Conservation (phyloP, 2,888 invertebrate genomes). For the Nomada ruficornis region DNA sequence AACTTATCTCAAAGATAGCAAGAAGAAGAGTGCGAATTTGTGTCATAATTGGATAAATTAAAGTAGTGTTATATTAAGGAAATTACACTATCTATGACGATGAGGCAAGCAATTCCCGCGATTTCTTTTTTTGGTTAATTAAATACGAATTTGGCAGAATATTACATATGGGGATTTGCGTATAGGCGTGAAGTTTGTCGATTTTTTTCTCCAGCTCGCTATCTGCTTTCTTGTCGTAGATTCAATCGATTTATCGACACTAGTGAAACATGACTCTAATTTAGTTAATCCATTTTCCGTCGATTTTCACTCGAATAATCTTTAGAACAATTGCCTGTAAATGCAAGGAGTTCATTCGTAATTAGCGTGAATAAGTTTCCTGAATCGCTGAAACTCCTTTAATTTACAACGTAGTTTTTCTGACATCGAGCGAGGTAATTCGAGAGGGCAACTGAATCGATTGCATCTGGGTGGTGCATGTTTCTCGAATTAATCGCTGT, state of each 20-base stretch:
- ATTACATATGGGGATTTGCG: too few relatives aligned
- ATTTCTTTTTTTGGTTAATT: not conserved
- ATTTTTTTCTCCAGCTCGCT: slow-evolving; percentile 16
- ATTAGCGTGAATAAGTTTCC: slow-evolving; percentile 15
- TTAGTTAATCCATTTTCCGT: not conserved
- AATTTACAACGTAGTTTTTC: slow-evolving; percentile 22
- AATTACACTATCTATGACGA: slow-evolving; percentile 4
- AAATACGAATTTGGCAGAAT: too few relatives aligned
- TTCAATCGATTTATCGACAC: slow-evolving; percentile 70
- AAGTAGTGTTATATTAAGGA: slow-evolving; percentile 4
- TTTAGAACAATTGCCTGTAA: not conserved
- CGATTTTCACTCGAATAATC: not conserved
- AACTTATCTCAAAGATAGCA: slow-evolving; percentile 33
- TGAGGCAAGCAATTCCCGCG: not conserved
- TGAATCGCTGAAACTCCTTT: not conserved
- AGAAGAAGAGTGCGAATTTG: not conserved
- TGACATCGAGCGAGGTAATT: not conserved
- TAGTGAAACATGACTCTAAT: not conserved
- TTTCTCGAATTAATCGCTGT: slow-evolving; percentile 26
- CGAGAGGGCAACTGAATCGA: slow-evolving; percentile 37
- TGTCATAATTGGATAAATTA: slow-evolving; percentile 30
- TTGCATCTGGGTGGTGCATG: slow-evolving; percentile 25
- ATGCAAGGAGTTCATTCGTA: not conserved
- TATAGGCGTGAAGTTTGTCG: not conserved
- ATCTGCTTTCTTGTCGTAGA: slow-evolving; percentile 36